These are phyloP conservation scores for Trachurus trachurus DNA, from an alignment of 2,797 vertebrate species.

Conservation along the genomic window DNA sequence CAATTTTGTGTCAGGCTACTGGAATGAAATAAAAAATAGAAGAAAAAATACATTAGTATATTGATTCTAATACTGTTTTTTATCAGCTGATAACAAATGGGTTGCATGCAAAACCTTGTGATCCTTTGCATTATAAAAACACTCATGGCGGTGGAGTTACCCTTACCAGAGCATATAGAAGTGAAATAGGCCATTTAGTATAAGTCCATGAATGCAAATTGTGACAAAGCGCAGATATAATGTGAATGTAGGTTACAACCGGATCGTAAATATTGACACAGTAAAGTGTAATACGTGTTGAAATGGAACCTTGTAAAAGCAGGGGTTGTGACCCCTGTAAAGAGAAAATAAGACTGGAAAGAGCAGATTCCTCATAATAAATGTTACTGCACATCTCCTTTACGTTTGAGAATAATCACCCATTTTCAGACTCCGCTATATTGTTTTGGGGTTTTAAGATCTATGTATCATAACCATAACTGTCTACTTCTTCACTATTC, in stretches of 20 bases:
- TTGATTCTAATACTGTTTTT: constrained; percentile 70
- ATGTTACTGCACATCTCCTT: constrained; percentile 5
- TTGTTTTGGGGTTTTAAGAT: constrained; percentile 24
- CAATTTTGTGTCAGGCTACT: constrained; percentile 78
- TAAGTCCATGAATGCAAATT: constrained; percentile 70
- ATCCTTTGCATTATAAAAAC: constrained; percentile 53
- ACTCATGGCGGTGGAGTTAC: constrained; percentile 32
- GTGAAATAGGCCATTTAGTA: constrained; percentile 55
- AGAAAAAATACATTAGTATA: constrained; percentile 74
- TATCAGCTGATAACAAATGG: constrained; percentile 49
- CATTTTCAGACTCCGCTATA: background rate
- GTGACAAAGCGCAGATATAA: constrained; percentile 70
- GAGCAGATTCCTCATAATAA: constrained; percentile 47
- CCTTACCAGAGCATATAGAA: constrained; percentile 48
- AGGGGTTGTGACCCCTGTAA: constrained; percentile 68
- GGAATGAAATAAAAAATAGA: constrained; percentile 76
- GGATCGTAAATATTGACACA: constrained; percentile 79
- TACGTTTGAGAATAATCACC: constrained; percentile 2
- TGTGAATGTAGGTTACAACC: constrained; percentile 68
- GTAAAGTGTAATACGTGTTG: constrained; percentile 70
- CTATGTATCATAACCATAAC: background rate
- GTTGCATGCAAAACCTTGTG: constrained; percentile 31
- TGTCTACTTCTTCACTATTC: background rate
- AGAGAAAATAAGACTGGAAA: constrained; percentile 51
- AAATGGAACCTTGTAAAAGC: constrained; percentile 71